Evolutionary conservation across 2,888 invertebrate genomes (phyloP).

Genomic region (Amphiduros pacificus): DNA sequence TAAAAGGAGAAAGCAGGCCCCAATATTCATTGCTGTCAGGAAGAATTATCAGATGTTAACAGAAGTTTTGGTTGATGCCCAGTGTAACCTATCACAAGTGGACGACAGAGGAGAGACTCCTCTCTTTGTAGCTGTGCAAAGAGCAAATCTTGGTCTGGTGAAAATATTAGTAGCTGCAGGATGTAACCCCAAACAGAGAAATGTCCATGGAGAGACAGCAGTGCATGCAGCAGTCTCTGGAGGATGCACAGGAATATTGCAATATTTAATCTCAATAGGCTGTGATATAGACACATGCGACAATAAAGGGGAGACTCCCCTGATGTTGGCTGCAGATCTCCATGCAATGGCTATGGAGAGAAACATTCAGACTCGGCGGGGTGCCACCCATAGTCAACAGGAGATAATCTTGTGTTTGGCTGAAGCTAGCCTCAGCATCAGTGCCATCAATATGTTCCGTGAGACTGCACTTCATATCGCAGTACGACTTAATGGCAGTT

Average conservation of each 20-base stretch:
- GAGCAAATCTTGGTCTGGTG: not conserved
- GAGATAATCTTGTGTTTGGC: not conserved
- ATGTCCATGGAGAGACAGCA: not conserved
- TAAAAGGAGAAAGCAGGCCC: not conserved
- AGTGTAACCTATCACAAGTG: not conserved
- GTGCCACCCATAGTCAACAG: not conserved
- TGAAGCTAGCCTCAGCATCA: not conserved
- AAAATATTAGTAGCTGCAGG: not conserved
- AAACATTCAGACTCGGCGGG: not conserved
- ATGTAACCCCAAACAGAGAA: not conserved
- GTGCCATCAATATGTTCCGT: not conserved
- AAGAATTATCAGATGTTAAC: not conserved
- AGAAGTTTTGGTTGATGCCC: not conserved
- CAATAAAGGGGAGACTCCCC: not conserved
- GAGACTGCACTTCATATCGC: not conserved
- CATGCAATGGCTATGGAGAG: not conserved
- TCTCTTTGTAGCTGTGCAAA: not conserved
- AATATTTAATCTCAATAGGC: not conserved
- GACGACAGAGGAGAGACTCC: not conserved
- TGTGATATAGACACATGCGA: not conserved
- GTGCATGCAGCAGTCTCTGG: not conserved
- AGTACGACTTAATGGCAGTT: not conserved
- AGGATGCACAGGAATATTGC: not conserved
- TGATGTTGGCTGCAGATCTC: not conserved
- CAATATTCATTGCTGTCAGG: slow-evolving; percentile 1